Base-by-base conservation (phyloP, 2,888 invertebrate species). In the Ennomos quercinarius region DNA sequence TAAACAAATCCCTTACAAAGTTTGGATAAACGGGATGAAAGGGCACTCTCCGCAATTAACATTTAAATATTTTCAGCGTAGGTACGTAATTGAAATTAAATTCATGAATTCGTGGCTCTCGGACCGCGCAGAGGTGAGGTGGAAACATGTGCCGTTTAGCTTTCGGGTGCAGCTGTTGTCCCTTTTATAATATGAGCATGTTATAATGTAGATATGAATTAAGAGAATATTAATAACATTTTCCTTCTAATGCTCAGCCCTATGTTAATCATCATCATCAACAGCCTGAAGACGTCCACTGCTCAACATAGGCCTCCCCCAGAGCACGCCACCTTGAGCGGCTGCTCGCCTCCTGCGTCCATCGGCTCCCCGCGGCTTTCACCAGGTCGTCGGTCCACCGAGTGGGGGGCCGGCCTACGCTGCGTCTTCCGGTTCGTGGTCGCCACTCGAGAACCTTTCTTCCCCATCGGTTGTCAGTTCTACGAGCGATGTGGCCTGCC, bases 1-100 rank as follows among this genome's bases (percentile, higher is more conserved):
- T 80, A 83, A 82, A 83, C 82, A 84, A 83, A 84, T 81, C 75
- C 78, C 70, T 73, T 71, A 73, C 76, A 76, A 78, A 81, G 76
- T 81, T 82, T 76, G 72, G 71, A 79, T 78, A 78, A 83, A 75
- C 73, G 78, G 78, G 78, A 78, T 79, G 75, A 81, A 80, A 81
- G 78, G 77, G 73, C 77, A 74, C 57, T 59, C 64, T 46, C 47
- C 57, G 73, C 77, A 81, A 80, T 83, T 80, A 81, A 78, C 79
- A 78, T 81, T 80, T 73, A 75, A 76, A 77, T 75, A 76, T 77
- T 78, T 77, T 71, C 71, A 64, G 63, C 65, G 68, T 63, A 73
- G 69, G 69, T 76, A 72, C 68, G 66, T 73, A 49, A 64, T 61
- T 64, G 64, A 72, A 71, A 76, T 71, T 72, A 68, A 71, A 74